These are phyloP conservation scores for Pachypsylla venusta DNA, from an alignment of 1,140 invertebrate genomes.

Conservation along the genomic window DNA sequence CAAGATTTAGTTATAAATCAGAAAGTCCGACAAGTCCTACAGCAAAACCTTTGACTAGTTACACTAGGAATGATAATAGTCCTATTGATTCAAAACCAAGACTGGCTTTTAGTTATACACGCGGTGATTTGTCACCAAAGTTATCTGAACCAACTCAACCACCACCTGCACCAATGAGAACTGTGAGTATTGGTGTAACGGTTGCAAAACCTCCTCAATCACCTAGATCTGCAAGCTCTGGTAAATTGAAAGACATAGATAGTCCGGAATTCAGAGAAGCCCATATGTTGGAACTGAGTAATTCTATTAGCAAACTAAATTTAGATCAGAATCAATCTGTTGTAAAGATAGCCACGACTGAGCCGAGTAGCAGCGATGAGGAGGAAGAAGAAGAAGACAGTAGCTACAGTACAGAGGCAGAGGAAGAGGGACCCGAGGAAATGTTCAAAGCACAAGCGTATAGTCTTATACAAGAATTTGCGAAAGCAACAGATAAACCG, in stretches of 20 bases:
- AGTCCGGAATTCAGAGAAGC: background rate
- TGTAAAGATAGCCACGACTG: conserved; percentile 4
- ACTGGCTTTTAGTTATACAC: conserved; percentile 4
- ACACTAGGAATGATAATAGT: background rate
- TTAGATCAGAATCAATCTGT: background rate
- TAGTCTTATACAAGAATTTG: background rate
- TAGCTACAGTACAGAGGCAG: background rate
- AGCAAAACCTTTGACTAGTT: background rate
- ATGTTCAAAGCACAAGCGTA: conserved; percentile 5
- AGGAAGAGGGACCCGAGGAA: background rate
- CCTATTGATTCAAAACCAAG: background rate
- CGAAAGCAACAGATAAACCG: conserved; percentile 33
- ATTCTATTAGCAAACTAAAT: conserved; percentile 1
- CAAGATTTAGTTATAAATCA: conserved; percentile 7
- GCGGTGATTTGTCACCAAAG: background rate
- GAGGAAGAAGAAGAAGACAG: background rate
- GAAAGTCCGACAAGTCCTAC: conserved; percentile 1
- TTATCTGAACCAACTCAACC: background rate
- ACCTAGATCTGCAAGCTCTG: background rate
- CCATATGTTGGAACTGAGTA: conserved; percentile 2
- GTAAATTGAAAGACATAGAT: background rate
- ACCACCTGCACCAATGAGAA: background rate
- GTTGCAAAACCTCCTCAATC: background rate
- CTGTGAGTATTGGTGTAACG: background rate
- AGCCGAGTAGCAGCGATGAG: background rate